A percentile compares a stretch with the other conserved stretches of the same genome.
phyloP scores from a whole-genome alignment of 1,140 invertebrate genomes.

The Drosophila miranda region DNA sequence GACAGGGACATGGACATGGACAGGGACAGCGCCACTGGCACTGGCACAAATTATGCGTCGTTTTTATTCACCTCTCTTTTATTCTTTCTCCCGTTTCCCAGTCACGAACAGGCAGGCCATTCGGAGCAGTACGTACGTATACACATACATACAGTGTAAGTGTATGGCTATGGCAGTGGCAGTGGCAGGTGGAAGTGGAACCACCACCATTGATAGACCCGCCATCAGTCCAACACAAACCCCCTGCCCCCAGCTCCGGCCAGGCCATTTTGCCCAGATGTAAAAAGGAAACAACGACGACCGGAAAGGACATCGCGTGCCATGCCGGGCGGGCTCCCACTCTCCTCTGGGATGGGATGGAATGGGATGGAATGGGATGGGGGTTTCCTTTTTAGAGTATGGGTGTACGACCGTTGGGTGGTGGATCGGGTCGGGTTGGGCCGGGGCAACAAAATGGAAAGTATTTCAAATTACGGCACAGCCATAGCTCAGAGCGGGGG shows the following conservation, averaged over 20 bases:
- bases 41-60: conserved; percentile 79
- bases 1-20: conserved; percentile 38
- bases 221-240: conserved; percentile 4
- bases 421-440: not conserved
- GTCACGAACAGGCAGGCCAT: conserved; percentile 75
- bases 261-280: conserved; percentile 22
- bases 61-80: conserved; percentile 34
- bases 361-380: not conserved
- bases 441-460: conserved; percentile 73
- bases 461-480: conserved; percentile 75
- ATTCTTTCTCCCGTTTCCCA: conserved; percentile 28
- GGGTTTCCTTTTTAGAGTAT: conserved; percentile 3
- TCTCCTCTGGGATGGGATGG: conserved; percentile 14
- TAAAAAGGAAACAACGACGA: conserved; percentile 74
- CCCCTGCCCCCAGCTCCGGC: not conserved
- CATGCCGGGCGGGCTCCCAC: conserved; percentile 48
- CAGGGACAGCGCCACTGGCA: conserved; percentile 48
- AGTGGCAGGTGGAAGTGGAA: conserved; percentile 9
- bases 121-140: conserved; percentile 31
- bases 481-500: not conserved
- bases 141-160: not conserved
- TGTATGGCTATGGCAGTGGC: too few species aligned
- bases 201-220: not conserved
- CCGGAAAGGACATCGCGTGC: conserved; percentile 82
- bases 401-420: conserved; percentile 11